Conservation (phyloP, 2,888 invertebrate species). For the Emmelina monodactyla region DNA sequence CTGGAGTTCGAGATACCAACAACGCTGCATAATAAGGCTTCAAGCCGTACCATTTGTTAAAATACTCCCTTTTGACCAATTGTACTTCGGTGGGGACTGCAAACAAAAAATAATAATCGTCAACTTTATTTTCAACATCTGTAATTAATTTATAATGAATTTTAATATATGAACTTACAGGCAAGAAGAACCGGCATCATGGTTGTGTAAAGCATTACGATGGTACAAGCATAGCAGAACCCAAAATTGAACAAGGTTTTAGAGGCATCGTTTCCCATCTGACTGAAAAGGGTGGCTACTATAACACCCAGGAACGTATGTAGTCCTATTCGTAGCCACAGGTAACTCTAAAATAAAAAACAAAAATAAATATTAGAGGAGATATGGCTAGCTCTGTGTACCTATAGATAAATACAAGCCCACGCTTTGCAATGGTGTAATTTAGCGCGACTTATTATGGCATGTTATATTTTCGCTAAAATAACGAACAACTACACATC, state of each 20-base stretch:
- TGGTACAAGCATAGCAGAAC: conserved; percentile 81
- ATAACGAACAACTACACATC: too few species aligned
- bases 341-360: conserved; percentile 68
- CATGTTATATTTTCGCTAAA: too few species aligned
- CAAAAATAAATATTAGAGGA: too few species aligned
- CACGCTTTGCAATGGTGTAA: too few species aligned
- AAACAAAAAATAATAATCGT: conserved; percentile 32
- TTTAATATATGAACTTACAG: conserved; percentile 78
- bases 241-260: conserved; percentile 86
- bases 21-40: conserved; percentile 81
- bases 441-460: too few species aligned
- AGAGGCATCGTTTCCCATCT: conserved; percentile 81
- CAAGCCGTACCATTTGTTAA: conserved; percentile 85
- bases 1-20: conserved; percentile 74
- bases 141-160: too few species aligned
- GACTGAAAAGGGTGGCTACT: conserved; percentile 73
- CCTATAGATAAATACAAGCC: too few species aligned
- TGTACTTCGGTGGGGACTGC: conserved; percentile 82
- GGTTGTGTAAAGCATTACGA: conserved; percentile 81
- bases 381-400: too few species aligned
- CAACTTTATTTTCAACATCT: too few species aligned
- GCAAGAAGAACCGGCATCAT: conserved; percentile 82
- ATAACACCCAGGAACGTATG: conserved; percentile 74
- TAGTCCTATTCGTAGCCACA: conserved; percentile 73
- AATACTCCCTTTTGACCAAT: conserved; percentile 80